Conservation (phyloP, 2,888 invertebrate genomes). For the Tromatobia lineatoria region DNA sequence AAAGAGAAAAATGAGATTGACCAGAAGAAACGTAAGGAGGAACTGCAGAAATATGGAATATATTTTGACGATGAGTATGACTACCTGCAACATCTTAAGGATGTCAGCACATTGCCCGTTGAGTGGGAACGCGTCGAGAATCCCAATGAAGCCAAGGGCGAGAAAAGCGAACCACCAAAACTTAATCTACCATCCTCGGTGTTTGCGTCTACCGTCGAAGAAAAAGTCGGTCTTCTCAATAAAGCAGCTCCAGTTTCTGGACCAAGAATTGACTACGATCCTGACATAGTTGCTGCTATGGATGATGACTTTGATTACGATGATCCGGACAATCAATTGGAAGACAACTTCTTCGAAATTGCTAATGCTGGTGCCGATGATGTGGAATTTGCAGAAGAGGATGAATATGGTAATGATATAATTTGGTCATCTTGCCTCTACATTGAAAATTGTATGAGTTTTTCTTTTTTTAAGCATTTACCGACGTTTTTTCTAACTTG, state of each 20-base stretch:
- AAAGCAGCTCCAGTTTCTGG: constrained; percentile 91
- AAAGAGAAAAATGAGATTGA: constrained; percentile 75
- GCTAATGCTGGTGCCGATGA: constrained; percentile 89
- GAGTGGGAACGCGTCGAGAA: constrained; percentile 86
- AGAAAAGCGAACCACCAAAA: constrained; percentile 80
- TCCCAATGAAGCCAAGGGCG: constrained; percentile 73
- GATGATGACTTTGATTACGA: constrained; percentile 97
- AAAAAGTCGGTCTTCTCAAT: constrained; percentile 93
- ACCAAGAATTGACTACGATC: constrained; percentile 92
- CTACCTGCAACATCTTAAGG: constrained; percentile 96
- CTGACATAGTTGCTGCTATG: constrained; percentile 96
- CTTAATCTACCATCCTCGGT: constrained; percentile 93
- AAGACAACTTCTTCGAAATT: constrained; percentile 96
- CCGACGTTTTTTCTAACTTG: too few relatives aligned
- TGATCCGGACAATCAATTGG: constrained; percentile 93
- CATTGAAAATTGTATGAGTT: constrained; percentile 16
- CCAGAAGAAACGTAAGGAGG: constrained; percentile 88
- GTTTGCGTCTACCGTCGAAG: constrained; percentile 95
- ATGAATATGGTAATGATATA: constrained; percentile 72
- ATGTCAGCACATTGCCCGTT: constrained; percentile 87
- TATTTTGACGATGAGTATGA: constrained; percentile 98
- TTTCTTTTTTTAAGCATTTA: too few relatives aligned
- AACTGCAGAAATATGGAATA: constrained; percentile 95
- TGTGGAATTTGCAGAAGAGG: constrained; percentile 82
- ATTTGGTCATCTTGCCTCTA: neutral